A percentile compares a stretch with the other conserved stretches of the same genome.
These are phyloP conservation scores for Euglossa dilemma DNA, from an alignment of 1,140 invertebrate genomes.

Conservation along the genomic window DNA sequence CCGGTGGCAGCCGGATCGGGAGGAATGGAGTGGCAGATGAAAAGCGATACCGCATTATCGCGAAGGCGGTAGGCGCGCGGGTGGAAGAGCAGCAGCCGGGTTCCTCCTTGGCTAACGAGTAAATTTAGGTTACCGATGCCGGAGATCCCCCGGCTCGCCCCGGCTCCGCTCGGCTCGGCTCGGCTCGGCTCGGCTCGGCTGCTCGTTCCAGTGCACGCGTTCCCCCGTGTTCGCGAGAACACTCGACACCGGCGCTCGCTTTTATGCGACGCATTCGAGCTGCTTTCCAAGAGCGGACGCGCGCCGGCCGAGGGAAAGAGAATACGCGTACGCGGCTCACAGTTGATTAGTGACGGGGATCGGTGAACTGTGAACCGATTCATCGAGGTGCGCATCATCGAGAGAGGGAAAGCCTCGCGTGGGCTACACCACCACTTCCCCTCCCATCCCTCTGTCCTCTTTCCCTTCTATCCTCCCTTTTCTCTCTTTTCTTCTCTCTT, in stretches of 20 bases:
- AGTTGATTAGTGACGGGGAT: constrained; percentile 73
- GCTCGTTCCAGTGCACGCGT: neutral
- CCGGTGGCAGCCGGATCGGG: constrained; percentile 10
- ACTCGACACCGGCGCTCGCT: constrained; percentile 24
- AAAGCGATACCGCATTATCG: constrained; percentile 48
- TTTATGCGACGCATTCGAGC: constrained; percentile 42
- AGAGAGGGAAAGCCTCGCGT: constrained; percentile 46
- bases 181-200: neutral
- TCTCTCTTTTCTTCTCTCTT: neutral
- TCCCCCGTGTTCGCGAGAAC: constrained; percentile 6
- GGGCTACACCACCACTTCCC: constrained; percentile 28
- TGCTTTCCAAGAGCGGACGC: constrained; percentile 16
- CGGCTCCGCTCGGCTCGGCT: neutral
- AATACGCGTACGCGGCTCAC: constrained; percentile 58
- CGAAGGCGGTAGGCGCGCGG: constrained; percentile 4
- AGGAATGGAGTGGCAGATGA: constrained; percentile 45
- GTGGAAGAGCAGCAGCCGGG: constrained; percentile 11
- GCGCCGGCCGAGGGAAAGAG: neutral
- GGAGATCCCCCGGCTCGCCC: neutral
- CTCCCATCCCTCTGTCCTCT: neutral
- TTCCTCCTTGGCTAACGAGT: constrained; percentile 44
- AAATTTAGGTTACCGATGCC: constrained; percentile 51
- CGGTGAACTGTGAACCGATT: constrained; percentile 73
- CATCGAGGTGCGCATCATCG: constrained; percentile 71
- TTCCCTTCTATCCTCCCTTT: neutral